Evolutionary conservation across 2,888 invertebrate genomes (phyloP).

Genomic region (Ichneumoninae sp.): DNA sequence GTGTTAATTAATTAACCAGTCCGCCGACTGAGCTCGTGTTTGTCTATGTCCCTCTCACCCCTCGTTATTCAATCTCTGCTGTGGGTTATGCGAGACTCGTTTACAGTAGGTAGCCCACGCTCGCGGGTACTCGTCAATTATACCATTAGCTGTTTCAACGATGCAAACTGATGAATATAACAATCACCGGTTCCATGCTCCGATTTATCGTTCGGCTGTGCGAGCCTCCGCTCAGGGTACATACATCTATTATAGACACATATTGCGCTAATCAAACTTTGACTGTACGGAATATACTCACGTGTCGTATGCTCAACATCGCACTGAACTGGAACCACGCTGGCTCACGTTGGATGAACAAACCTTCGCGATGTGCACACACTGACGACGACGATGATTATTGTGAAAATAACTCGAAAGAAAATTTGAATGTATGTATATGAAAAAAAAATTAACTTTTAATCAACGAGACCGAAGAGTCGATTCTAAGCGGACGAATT

Average conservation of each 20-base stretch:
- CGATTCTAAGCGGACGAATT: background rate
- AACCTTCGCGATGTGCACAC: background rate
- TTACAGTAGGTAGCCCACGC: conserved; percentile 14
- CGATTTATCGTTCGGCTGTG: conserved; percentile 9
- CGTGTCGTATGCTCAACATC: conserved; percentile 36
- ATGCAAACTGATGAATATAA: conserved; percentile 54
- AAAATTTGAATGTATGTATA: background rate
- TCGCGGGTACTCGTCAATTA: conserved; percentile 50
- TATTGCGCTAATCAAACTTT: conserved; percentile 16
- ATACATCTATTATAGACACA: conserved; percentile 1
- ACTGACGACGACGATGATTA: background rate
- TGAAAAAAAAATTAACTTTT: background rate
- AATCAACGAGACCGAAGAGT: background rate
- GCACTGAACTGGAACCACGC: background rate
- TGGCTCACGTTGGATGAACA: background rate
- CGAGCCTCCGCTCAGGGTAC: background rate
- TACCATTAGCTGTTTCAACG: conserved; percentile 55
- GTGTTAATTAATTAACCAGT: conserved; percentile 65
- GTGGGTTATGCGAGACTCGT: conserved; percentile 17
- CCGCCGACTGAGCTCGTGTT: conserved; percentile 1
- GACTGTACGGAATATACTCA: conserved; percentile 37
- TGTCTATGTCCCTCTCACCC: background rate
- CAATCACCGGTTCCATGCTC: conserved; percentile 28
- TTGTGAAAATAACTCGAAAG: background rate
- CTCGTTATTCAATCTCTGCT: conserved; percentile 18